phyloP scores from a whole-genome alignment of 2,113 vertebrate species.

The Jaculus jaculus region DNA sequence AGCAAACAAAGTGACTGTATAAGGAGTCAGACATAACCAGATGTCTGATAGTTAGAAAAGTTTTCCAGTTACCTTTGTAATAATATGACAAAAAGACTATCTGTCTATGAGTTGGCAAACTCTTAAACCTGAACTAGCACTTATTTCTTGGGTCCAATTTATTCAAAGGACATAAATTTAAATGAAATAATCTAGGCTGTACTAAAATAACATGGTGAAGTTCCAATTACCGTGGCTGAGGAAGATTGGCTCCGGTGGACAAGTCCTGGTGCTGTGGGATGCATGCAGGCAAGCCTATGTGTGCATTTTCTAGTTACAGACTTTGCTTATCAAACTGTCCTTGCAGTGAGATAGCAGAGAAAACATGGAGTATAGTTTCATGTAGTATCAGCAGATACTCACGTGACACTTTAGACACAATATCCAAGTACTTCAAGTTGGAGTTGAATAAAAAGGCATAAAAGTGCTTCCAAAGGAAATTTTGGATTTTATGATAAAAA shows the following conservation, averaged over 20 bases:
- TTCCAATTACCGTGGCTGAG: not conserved
- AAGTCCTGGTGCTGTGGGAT: accelerated
- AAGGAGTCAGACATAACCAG: not conserved
- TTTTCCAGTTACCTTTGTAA: not conserved
- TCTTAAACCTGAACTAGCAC: not conserved
- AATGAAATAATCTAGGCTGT: not conserved
- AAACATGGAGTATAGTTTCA: not conserved
- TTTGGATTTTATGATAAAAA: not conserved
- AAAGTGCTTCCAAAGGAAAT: not conserved
- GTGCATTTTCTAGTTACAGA: not conserved
- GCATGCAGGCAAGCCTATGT: not conserved
- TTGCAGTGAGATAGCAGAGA: not conserved
- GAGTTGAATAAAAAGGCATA: not conserved
- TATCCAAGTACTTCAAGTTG: not conserved
- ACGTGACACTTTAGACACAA: not conserved
- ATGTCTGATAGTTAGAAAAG: not conserved
- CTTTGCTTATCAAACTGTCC: not conserved
- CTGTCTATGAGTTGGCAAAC: not conserved
- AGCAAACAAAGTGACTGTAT: not conserved
- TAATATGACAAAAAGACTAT: not conserved
- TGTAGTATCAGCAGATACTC: not conserved
- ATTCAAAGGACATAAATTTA: not conserved
- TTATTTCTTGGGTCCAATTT: not conserved
- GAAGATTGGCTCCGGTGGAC: not conserved
- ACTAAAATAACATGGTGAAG: not conserved